These are phyloP conservation scores for Cheilosia vulpina DNA, from an alignment of 2,888 invertebrate species.

Conservation along the genomic window DNA sequence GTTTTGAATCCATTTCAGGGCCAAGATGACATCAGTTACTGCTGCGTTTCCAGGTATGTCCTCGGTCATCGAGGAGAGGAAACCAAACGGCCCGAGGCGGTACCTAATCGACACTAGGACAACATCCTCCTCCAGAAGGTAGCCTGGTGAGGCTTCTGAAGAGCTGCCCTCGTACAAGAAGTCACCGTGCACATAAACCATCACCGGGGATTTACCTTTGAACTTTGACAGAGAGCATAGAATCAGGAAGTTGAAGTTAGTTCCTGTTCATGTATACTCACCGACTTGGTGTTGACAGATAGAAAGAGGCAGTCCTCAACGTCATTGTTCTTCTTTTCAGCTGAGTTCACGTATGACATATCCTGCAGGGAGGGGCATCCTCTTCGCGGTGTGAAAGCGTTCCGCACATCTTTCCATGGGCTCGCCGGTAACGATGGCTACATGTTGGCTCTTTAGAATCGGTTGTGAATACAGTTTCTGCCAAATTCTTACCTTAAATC, in stretches of 20 bases:
- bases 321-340: conserved; percentile 77
- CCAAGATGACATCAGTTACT: conserved; percentile 84
- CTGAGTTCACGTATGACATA: conserved; percentile 75
- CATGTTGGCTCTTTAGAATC: conserved; percentile 2
- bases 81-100: conserved; percentile 85
- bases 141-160: conserved; percentile 81
- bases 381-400: conserved; percentile 77
- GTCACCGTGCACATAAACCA: conserved; percentile 84
- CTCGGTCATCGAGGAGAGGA: conserved; percentile 84
- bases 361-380: conserved; percentile 81
- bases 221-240: not conserved
- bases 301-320: conserved; percentile 81
- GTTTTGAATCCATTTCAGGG: conserved; percentile 84
- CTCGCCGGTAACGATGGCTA: conserved; percentile 78
- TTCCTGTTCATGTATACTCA: conserved; percentile 69
- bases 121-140: conserved; percentile 83
- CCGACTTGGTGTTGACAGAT: conserved; percentile 80
- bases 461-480: not conserved
- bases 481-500: conserved; percentile 80
- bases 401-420: conserved; percentile 79
- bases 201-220: conserved; percentile 80
- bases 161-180: conserved; percentile 82
- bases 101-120: conserved; percentile 84
- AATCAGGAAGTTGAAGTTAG: not conserved
- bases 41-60: conserved; percentile 85